phyloP scores from a whole-genome alignment of 2,888 invertebrate genomes.

The Orthosia cruda region DNA sequence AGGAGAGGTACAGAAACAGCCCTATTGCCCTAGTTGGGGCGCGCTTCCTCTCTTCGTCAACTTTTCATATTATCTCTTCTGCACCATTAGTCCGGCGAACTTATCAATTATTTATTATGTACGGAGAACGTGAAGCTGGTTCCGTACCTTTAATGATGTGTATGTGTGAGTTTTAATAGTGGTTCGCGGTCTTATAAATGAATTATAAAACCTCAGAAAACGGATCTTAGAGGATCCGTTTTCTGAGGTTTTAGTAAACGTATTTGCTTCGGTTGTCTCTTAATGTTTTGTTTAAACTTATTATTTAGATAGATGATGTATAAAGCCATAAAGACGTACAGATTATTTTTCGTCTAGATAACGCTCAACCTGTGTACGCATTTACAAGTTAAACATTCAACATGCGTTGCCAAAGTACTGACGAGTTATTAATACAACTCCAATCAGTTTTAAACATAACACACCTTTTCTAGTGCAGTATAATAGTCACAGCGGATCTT shows the following conservation, averaged over 20 bases:
- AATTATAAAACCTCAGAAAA: too few relatives aligned
- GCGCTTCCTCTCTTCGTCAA: slow-evolving; percentile 71
- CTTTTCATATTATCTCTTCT: slow-evolving; percentile 80
- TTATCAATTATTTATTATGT: slow-evolving; percentile 72
- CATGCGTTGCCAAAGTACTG: too few relatives aligned
- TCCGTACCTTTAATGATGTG: slow-evolving; percentile 2
- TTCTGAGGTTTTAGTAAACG: neutral
- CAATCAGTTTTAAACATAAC: too few relatives aligned
- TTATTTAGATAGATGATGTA: too few relatives aligned
- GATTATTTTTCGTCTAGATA: too few relatives aligned
- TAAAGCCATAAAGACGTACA: too few relatives aligned
- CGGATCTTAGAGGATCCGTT: too few relatives aligned
- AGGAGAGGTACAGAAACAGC: neutral
- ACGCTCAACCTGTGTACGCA: too few relatives aligned
- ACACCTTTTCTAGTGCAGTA: too few relatives aligned
- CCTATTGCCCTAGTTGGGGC: neutral
- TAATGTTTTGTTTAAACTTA: neutral
- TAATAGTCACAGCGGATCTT: too few relatives aligned
- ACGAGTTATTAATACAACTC: too few relatives aligned
- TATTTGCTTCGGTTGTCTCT: neutral
- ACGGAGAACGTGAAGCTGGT: slow-evolving; percentile 24
- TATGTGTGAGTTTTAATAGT: neutral
- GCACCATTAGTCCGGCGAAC: slow-evolving; percentile 78
- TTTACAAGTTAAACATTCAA: too few relatives aligned
- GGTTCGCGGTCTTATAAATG: neutral